Evolutionary conservation across 2,113 vertebrate species (phyloP).

Genomic region (Pangasianodon hypophthalmus): DNA sequence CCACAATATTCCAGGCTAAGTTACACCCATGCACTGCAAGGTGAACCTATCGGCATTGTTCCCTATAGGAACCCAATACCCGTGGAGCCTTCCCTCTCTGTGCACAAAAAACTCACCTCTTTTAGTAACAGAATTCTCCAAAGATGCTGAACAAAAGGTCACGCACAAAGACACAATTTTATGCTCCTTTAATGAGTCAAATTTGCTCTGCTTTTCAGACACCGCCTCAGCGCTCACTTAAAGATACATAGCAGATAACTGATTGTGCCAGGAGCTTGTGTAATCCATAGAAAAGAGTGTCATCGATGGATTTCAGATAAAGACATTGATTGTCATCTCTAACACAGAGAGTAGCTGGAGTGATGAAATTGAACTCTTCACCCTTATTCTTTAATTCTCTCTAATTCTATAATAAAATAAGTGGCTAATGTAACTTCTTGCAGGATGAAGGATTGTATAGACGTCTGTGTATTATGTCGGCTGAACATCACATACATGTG

Average conservation of each 20-base stretch:
- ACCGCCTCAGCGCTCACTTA: constrained; percentile 39
- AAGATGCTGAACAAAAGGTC: constrained; percentile 66
- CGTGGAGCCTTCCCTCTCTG: constrained; percentile 63
- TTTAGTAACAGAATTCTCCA: constrained; percentile 66
- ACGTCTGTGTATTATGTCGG: constrained; percentile 13
- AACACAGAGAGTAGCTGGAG: not conserved
- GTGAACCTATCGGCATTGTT: constrained; percentile 68
- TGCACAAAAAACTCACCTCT: constrained; percentile 56
- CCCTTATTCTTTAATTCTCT: constrained; percentile 2
- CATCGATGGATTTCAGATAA: constrained; percentile 13
- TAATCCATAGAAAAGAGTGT: not conserved
- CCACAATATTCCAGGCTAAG: constrained; percentile 69
- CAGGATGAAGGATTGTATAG: constrained; percentile 28
- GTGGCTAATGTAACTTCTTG: not conserved
- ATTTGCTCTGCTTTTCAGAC: constrained; percentile 53
- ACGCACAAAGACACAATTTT: constrained; percentile 64
- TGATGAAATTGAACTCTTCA: not conserved
- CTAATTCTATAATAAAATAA: not conserved
- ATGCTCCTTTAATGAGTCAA: constrained; percentile 62
- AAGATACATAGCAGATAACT: constrained; percentile 41
- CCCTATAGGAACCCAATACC: constrained; percentile 67
- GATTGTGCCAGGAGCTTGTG: not conserved
- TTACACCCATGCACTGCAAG: constrained; percentile 69
- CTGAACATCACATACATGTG: constrained; percentile 24
- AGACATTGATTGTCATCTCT: not conserved